These are phyloP conservation scores for Gymnodraco acuticeps DNA, from an alignment of 2,797 vertebrate species.

Conservation along the genomic window DNA sequence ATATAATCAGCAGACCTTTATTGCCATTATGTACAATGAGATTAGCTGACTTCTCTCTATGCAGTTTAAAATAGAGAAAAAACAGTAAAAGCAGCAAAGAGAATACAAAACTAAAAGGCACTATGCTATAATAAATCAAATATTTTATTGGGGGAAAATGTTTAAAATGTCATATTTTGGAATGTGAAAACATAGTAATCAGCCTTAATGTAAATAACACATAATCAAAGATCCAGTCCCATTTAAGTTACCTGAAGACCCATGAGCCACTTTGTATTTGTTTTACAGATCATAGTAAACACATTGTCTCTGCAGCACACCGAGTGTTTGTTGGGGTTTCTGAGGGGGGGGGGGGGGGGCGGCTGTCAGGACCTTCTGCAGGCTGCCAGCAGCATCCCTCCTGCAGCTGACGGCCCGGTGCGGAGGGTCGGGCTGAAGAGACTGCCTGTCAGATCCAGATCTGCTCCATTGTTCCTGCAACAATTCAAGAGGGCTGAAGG, in stretches of 20 bases:
- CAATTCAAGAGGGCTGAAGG: conserved; percentile 22
- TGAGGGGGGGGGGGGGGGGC: conserved; percentile 6
- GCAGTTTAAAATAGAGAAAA: too few relatives aligned
- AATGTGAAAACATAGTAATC: not conserved
- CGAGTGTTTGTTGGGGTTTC: not conserved
- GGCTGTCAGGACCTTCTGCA: conserved; percentile 82
- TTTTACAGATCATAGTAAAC: conserved; percentile 1
- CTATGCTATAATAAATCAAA: too few relatives aligned
- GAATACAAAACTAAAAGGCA: too few relatives aligned
- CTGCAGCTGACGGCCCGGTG: conserved; percentile 74
- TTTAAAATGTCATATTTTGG: not conserved
- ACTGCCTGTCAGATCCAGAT: conserved; percentile 80
- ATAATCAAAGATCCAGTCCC: not conserved
- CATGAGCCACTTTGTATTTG: not conserved
- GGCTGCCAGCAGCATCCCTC: conserved; percentile 54
- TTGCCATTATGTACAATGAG: too few relatives aligned
- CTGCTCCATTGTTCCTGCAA: conserved; percentile 39
- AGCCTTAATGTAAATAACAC: not conserved
- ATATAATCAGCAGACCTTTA: too few relatives aligned
- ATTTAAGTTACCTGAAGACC: too few relatives aligned
- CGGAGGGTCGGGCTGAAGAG: conserved; percentile 48
- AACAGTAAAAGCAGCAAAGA: too few relatives aligned
- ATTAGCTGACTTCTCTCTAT: too few relatives aligned
- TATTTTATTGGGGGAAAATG: too few relatives aligned
- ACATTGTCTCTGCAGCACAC: not conserved